phyloP scores from a whole-genome alignment of 1,140 invertebrate species.

The Nylanderia fulva region DNA sequence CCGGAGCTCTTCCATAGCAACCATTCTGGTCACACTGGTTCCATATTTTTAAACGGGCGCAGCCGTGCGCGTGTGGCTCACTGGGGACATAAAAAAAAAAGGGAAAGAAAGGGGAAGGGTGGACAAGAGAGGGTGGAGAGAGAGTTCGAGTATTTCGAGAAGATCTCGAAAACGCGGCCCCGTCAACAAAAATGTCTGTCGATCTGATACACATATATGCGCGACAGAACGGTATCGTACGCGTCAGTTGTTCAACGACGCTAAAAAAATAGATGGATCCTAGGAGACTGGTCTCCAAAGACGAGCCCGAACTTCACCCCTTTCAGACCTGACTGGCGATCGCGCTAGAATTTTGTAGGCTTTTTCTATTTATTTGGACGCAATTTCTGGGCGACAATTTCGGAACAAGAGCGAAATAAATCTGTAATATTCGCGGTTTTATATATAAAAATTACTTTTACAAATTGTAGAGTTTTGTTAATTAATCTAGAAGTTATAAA shows the following conservation, averaged over 20 bases:
- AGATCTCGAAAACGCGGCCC: conserved; percentile 45
- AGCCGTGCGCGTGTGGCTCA: conserved; percentile 83
- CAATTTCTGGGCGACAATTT: not conserved
- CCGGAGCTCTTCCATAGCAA: conserved; percentile 86
- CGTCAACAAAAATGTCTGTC: conserved; percentile 50
- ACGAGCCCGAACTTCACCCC: conserved; percentile 13
- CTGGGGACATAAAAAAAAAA: conserved; percentile 80
- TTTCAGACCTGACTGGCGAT: conserved; percentile 23
- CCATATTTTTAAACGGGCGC: conserved; percentile 85
- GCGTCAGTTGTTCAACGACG: conserved; percentile 31
- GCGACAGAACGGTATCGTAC: conserved; percentile 34
- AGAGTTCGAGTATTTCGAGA: conserved; percentile 34
- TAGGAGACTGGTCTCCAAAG: not conserved
- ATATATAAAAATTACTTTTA: not conserved
- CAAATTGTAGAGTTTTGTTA: not conserved
- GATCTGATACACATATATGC: conserved; percentile 35
- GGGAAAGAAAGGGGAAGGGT: not conserved
- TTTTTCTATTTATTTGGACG: not conserved
- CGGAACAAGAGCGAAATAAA: not conserved
- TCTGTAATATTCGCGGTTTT: not conserved
- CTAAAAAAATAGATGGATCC: conserved; percentile 1
- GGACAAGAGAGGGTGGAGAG: not conserved
- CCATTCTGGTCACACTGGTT: conserved; percentile 87
- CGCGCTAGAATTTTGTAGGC: not conserved
- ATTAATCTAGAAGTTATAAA: not conserved